Evolutionary conservation across 2,113 vertebrate genomes (phyloP).

Genomic region (Apus apus): DNA sequence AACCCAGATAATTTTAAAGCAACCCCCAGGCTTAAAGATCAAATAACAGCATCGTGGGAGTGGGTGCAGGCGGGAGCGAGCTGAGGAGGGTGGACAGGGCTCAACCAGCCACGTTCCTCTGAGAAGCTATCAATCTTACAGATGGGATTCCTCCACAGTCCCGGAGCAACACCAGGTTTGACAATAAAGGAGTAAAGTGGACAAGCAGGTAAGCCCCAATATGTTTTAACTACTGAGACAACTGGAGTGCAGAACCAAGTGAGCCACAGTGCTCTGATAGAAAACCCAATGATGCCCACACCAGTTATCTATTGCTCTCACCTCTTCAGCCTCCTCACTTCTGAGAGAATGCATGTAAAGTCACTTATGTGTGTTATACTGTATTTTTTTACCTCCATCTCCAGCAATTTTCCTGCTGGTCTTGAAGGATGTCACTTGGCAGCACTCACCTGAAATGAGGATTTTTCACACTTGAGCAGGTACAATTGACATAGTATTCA

Average conservation of each 20-base stretch:
- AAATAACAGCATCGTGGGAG: conserved; percentile 1
- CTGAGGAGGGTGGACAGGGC: not conserved
- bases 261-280: not conserved
- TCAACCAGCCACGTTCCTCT: not conserved
- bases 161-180: not conserved
- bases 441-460: not conserved
- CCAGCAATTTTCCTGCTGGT: not conserved
- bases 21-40: conserved; percentile 58
- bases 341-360: not conserved
- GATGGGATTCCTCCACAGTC: not conserved
- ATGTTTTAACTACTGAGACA: not conserved
- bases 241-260: not conserved
- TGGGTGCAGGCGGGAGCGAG: not conserved
- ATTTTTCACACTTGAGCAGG: not conserved
- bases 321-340: not conserved
- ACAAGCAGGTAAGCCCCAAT: not conserved
- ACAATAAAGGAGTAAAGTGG: not conserved
- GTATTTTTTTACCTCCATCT: not conserved
- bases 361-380: not conserved
- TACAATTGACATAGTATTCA: not conserved
- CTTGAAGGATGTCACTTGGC: not conserved
- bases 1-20: conserved; percentile 60
- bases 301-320: not conserved
- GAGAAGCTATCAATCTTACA: not conserved
- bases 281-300: not conserved